These are phyloP conservation scores for Strix uralensis DNA, from an alignment of 2,113 vertebrate genomes.

Conservation along the genomic window DNA sequence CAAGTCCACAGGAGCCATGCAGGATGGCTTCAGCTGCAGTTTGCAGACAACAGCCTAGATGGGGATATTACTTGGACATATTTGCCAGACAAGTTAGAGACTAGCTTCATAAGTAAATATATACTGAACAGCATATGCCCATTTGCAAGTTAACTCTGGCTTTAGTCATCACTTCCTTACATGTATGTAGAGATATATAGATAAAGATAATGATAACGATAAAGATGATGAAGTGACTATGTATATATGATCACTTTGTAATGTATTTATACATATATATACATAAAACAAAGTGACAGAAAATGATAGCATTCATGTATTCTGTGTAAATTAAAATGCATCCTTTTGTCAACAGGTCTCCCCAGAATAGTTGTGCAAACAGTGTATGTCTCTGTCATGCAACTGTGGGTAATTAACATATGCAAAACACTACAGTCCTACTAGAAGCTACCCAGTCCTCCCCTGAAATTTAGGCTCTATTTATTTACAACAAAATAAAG, in stretches of 20 bases:
- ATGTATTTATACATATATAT: background rate
- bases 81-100: background rate
- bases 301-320: slow-evolving; percentile 17
- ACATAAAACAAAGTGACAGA: slow-evolving; percentile 26
- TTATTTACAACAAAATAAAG: slow-evolving; percentile 89
- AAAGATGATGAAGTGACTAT: background rate
- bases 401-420: slow-evolving; percentile 79
- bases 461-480: slow-evolving; percentile 80
- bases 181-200: background rate
- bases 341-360: slow-evolving; percentile 71
- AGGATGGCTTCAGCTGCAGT: background rate
- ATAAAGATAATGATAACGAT: background rate
- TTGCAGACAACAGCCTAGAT: background rate
- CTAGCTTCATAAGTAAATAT: background rate
- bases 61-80: background rate
- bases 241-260: background rate
- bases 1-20: background rate
- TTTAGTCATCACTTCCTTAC: background rate
- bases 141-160: background rate
- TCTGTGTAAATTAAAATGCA: slow-evolving; percentile 53
- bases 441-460: slow-evolving; percentile 79
- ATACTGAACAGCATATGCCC: background rate
- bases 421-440: slow-evolving; percentile 80
- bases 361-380: slow-evolving; percentile 68
- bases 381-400: slow-evolving; percentile 65